Evolutionary conservation across 2,797 vertebrate genomes (phyloP).

Genomic region (Hoplostethus atlanticus): DNA sequence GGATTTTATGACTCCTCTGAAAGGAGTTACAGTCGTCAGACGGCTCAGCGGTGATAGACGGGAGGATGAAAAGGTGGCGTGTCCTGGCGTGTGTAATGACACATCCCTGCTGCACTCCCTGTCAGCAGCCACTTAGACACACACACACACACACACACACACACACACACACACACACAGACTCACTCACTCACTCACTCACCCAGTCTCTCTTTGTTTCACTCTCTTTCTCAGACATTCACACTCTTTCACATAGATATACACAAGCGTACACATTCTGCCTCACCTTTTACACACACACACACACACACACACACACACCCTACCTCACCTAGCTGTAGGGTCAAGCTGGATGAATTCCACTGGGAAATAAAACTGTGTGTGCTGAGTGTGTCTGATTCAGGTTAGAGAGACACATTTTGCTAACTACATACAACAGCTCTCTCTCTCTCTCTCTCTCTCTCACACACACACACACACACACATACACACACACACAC

Average conservation of each 20-base stretch:
- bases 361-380: neutral
- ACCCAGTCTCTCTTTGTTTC: neutral
- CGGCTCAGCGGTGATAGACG: neutral
- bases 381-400: neutral
- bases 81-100: neutral
- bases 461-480: neutral
- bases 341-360: neutral
- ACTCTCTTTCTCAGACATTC: neutral
- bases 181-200: neutral
- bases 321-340: no score
- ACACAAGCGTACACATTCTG: neutral
- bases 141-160: neutral
- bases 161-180: neutral
- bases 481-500: neutral
- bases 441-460: neutral
- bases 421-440: neutral
- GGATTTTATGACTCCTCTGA: conserved; percentile 1
- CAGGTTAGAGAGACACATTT: neutral
- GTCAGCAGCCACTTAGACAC: neutral
- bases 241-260: neutral
- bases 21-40: neutral
- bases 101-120: neutral
- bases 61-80: neutral
- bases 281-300: neutral
- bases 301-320: neutral